A percentile compares a stretch with the other conserved stretches of the same genome.
Conservation (phyloP, 2,797 vertebrate species). For the Microchirus variegatus region DNA sequence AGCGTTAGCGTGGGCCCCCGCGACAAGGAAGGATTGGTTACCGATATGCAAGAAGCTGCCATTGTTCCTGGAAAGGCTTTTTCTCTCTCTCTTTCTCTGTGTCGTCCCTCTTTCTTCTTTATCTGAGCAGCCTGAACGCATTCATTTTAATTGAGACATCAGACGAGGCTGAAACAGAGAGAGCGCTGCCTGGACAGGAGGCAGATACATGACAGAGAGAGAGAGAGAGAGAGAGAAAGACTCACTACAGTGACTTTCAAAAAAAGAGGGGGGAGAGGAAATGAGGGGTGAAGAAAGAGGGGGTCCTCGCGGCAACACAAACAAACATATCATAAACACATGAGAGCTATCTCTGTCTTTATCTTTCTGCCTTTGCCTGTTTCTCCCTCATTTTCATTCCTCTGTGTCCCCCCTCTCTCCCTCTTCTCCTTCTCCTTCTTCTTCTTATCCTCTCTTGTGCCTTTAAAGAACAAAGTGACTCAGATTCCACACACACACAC, state of each 20-base stretch:
- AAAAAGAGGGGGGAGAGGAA: slow-evolving; percentile 32
- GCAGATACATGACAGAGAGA: slow-evolving; percentile 52
- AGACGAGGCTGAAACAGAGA: slow-evolving; percentile 58
- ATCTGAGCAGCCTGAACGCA: slow-evolving; percentile 69
- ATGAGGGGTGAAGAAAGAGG: slow-evolving; percentile 42
- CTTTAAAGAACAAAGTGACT: slow-evolving; percentile 67
- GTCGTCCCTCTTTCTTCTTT: slow-evolving; percentile 67
- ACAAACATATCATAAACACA: slow-evolving; percentile 76
- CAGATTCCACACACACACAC: slow-evolving; percentile 44
- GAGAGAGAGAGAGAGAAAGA: slow-evolving; percentile 14
- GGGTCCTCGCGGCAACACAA: slow-evolving; percentile 68
- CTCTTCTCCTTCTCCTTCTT: too few species aligned
- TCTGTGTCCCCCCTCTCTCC: slow-evolving; percentile 46
- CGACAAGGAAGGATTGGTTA: slow-evolving; percentile 64
- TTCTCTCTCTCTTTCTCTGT: too few species aligned
- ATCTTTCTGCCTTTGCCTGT: slow-evolving; percentile 43
- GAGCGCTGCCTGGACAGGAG: slow-evolving; percentile 64
- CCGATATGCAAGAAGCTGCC: slow-evolving; percentile 52
- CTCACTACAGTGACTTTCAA: slow-evolving; percentile 33
- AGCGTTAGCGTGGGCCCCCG: slow-evolving; percentile 46
- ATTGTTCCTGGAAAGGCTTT: slow-evolving; percentile 65
- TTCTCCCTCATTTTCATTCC: slow-evolving; percentile 38
- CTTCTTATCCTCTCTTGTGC: slow-evolving; percentile 36
- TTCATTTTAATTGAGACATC: slow-evolving; percentile 78
- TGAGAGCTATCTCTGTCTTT: slow-evolving; percentile 61